These are phyloP conservation scores for Tethea ocularis DNA, from an alignment of 2,888 invertebrate species.

Conservation along the genomic window DNA sequence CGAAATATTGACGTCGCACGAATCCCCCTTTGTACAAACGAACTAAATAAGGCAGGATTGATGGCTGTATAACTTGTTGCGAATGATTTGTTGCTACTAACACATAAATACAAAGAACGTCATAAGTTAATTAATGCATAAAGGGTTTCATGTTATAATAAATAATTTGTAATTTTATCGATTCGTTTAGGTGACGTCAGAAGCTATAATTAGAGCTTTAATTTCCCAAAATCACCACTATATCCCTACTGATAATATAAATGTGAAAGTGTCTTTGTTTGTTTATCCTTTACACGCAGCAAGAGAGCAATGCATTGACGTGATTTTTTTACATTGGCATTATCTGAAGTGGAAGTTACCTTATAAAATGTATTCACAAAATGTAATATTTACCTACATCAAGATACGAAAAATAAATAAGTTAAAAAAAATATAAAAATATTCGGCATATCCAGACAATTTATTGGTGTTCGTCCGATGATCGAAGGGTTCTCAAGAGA, in stretches of 20 bases:
- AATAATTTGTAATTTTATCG: background rate
- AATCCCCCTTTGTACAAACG: background rate
- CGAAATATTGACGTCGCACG: background rate
- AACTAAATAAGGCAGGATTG: slow-evolving; percentile 7
- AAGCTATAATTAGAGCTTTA: too few relatives aligned
- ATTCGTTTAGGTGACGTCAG: too few relatives aligned
- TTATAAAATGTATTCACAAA: too few relatives aligned
- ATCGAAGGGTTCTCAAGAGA: slow-evolving; percentile 28
- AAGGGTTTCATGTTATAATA: too few relatives aligned
- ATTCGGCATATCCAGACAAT: background rate
- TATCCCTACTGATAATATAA: too few relatives aligned
- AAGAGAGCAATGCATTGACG: too few relatives aligned
- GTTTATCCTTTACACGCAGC: too few relatives aligned
- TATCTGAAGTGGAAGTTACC: too few relatives aligned
- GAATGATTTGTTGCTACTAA: background rate
- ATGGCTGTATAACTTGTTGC: background rate
- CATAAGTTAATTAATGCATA: background rate
- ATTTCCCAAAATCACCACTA: too few relatives aligned
- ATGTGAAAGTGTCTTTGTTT: too few relatives aligned
- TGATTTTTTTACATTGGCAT: too few relatives aligned
- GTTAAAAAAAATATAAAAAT: background rate
- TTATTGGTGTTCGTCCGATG: slow-evolving; percentile 15
- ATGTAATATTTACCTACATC: too few relatives aligned
- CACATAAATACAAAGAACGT: background rate
- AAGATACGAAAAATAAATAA: background rate